These are phyloP conservation scores for Elmis aenea DNA, from an alignment of 2,888 invertebrate genomes.

Conservation along the genomic window DNA sequence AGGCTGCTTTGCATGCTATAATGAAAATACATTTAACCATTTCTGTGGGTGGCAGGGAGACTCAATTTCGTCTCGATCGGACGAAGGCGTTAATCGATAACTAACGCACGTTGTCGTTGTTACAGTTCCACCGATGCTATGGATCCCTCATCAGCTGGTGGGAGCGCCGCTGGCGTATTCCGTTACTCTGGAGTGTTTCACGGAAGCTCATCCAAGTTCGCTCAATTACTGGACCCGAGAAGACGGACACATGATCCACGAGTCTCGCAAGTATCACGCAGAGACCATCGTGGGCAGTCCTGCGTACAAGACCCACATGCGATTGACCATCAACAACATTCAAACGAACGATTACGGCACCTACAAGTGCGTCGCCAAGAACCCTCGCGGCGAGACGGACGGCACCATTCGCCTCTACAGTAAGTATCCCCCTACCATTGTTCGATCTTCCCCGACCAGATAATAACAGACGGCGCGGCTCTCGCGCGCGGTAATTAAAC, in stretches of 20 bases:
- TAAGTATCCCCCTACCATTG: constrained; percentile 51
- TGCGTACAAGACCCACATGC: constrained; percentile 83
- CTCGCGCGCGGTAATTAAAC: constrained; percentile 37
- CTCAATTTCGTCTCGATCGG: constrained; percentile 15
- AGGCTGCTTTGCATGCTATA: constrained; percentile 44
- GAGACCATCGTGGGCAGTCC: constrained; percentile 66
- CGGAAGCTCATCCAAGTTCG: constrained; percentile 87
- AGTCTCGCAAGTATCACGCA: constrained; percentile 74
- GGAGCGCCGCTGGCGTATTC: constrained; percentile 79
- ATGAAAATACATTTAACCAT: constrained; percentile 43
- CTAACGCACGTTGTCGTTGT: constrained; percentile 25
- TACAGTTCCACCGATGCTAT: constrained; percentile 86
- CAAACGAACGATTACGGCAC: constrained; percentile 77
- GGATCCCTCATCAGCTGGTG: constrained; percentile 87
- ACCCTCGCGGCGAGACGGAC: constrained; percentile 86
- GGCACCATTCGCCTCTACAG: constrained; percentile 84
- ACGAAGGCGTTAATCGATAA: constrained; percentile 21
- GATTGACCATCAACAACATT: constrained; percentile 72
- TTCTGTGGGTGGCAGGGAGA: constrained; percentile 25
- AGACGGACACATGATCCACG: constrained; percentile 85
- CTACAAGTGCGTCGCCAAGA: constrained; percentile 85
- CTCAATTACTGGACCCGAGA: constrained; percentile 87
- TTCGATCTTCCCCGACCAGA: constrained; percentile 27
- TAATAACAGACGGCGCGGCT: constrained; percentile 36
- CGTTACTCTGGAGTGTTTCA: constrained; percentile 81